Base-by-base conservation (phyloP, 2,888 invertebrate species). In the Ceraclea dissimilis region DNA sequence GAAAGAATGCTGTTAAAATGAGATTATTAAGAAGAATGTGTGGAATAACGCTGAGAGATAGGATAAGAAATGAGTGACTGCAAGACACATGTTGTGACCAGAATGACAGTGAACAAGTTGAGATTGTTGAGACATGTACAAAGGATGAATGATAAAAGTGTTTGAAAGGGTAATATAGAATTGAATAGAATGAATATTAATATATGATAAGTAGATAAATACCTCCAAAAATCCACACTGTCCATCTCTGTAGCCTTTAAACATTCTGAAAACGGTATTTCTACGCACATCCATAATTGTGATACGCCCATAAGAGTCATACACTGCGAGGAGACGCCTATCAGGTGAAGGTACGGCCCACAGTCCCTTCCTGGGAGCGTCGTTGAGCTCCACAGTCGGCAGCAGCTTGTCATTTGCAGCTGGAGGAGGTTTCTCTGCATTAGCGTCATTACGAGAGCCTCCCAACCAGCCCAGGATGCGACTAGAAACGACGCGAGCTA, bases 241-340 rank as follows among this genome's bases (percentile, higher is more conserved):
- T 0, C 97, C 96, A 69, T 97, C 93, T 51, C 97, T 80, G 70
- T 94, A 98, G 2, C 98, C 97, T 76, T 97, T 97, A 82, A 95
- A 94, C 67, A 96, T 85, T 52, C 93, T 80, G 39, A 95, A 73
- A 20, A 90, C 84, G 52, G 88, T 79, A 1, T 94, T 93, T 63
- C 82, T 82, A 49, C 79, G 79, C 13, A 90, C 84, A 71, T 98
- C 95, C 31, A 98, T 73, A 16, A 99, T 76, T 46, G 89, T 82
- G 0, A 98, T 89, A 56, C 98, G 81, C 21, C 96, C 96, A 66
- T 92, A 81, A 63, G 84, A 85, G 71, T 98, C 98, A 0, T 88
- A 82, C 44, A 93, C 79, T 0, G 88, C 90, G 0, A 90, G 90
- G 2, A 94, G 75, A 26, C 84, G 81, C 57, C 86, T 81, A 70